A percentile compares a stretch with the other conserved stretches of the same genome.
phyloP scores from a whole-genome alignment of 2,888 invertebrate genomes.

The Rutpela maculata region DNA sequence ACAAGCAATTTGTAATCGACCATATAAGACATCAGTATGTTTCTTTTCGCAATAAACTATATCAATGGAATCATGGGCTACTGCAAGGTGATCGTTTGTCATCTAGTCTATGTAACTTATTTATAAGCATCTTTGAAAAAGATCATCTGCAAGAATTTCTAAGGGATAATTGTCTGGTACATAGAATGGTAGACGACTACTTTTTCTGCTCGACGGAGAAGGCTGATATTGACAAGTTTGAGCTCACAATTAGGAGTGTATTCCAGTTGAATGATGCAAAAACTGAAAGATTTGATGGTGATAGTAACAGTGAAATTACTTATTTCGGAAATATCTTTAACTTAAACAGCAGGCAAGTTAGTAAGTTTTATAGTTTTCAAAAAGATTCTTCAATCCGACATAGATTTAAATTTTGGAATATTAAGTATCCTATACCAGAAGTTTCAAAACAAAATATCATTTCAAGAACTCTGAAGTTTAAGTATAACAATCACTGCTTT shows the following conservation, averaged over 20 bases:
- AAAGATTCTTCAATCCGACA: conserved; percentile 44
- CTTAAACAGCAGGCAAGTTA: conserved; percentile 54
- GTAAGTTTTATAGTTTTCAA: conserved; percentile 48
- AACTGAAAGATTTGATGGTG: conserved; percentile 43
- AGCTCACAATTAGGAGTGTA: conserved; percentile 25
- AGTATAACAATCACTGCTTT: conserved; percentile 53
- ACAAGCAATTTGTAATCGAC: conserved; percentile 53
- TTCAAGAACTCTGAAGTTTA: conserved; percentile 48
- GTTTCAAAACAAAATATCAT: conserved; percentile 40
- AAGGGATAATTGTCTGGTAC: conserved; percentile 44
- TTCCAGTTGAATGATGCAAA: conserved; percentile 55
- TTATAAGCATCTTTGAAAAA: conserved; percentile 52
- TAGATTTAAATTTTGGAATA: conserved; percentile 59
- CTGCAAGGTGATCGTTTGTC: conserved; percentile 60
- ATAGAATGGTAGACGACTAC: conserved; percentile 59
- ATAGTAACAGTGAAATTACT: conserved; percentile 42
- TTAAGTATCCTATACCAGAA: conserved; percentile 42
- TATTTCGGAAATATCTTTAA: conserved; percentile 58
- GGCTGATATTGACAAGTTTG: conserved; percentile 47
- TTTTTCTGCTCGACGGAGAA: conserved; percentile 56
- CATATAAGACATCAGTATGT: conserved; percentile 57
- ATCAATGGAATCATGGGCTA: conserved; percentile 58
- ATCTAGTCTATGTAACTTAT: conserved; percentile 56
- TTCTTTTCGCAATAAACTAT: conserved; percentile 49
- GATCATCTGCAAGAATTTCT: conserved; percentile 43